phyloP scores from a whole-genome alignment of 2,888 invertebrate genomes.

The Polymixis lichenea region DNA sequence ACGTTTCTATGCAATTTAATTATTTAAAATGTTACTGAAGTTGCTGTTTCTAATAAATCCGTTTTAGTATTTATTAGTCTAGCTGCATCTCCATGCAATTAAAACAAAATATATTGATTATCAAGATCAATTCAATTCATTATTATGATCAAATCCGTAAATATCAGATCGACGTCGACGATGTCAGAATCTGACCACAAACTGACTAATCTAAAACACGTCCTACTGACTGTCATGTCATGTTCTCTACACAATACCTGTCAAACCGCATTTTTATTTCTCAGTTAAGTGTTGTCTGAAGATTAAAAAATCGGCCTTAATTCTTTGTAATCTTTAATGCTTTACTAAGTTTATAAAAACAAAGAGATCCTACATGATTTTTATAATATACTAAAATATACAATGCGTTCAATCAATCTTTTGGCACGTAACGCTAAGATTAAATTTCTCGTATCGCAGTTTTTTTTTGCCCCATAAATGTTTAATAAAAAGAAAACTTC shows the following conservation, averaged over 20 bases:
- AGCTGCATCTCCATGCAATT: no score
- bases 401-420: neutral
- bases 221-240: neutral
- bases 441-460: neutral
- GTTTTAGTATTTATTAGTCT: no score
- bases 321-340: no score
- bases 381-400: neutral
- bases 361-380: no score
- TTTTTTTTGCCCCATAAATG: neutral
- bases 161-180: neutral
- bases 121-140: no score
- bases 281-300: neutral
- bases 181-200: neutral
- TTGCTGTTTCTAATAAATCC: no score
- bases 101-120: no score
- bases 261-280: neutral
- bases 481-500: slow-evolving; percentile 16
- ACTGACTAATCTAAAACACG: neutral
- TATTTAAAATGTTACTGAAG: no score
- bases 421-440: neutral
- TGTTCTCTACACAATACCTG: no score
- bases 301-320: neutral
- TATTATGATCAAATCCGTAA: neutral
- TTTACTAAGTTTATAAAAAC: no score
- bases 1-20: no score